These are phyloP conservation scores for Ophion slaviceki DNA, from an alignment of 2,888 invertebrate species.

Conservation along the genomic window DNA sequence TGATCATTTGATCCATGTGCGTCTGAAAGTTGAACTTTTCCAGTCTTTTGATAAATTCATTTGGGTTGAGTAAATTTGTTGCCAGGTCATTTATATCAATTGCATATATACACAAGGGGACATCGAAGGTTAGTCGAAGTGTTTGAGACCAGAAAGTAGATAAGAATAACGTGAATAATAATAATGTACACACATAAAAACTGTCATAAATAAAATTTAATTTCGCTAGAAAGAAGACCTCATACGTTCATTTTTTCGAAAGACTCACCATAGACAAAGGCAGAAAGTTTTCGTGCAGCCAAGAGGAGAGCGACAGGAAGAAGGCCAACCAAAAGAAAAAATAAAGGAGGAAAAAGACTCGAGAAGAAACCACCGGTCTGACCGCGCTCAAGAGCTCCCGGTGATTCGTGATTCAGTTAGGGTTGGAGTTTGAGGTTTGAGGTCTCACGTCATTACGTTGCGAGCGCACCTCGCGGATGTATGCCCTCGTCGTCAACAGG, in stretches of 20 bases:
- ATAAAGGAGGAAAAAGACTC: constrained; percentile 12
- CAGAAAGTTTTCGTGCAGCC: constrained; percentile 5
- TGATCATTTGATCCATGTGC: too few species aligned
- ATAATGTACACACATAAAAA: too few species aligned
- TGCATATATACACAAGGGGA: too few species aligned
- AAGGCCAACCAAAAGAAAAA: neutral
- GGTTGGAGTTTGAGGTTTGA: constrained; percentile 80
- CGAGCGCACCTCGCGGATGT: constrained; percentile 64
- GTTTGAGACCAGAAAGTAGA: too few species aligned
- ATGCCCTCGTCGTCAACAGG: neutral
- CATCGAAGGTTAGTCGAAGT: neutral
- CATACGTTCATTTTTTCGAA: neutral
- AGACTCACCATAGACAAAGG: neutral
- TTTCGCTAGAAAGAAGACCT: neutral
- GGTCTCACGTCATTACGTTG: constrained; percentile 81
- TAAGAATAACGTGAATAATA: too few species aligned
- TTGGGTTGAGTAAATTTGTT: too few species aligned
- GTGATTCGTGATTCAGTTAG: constrained; percentile 78
- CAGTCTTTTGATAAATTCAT: too few species aligned
- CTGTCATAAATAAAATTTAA: neutral
- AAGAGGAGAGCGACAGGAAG: constrained; percentile 18
- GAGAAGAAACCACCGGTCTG: constrained; percentile 55
- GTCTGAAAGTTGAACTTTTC: too few species aligned
- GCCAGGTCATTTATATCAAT: too few species aligned
- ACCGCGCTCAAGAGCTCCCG: constrained; percentile 62